Evolutionary conservation across 2,797 vertebrate genomes (phyloP).

Genomic region (Ambastaia sidthimunki): DNA sequence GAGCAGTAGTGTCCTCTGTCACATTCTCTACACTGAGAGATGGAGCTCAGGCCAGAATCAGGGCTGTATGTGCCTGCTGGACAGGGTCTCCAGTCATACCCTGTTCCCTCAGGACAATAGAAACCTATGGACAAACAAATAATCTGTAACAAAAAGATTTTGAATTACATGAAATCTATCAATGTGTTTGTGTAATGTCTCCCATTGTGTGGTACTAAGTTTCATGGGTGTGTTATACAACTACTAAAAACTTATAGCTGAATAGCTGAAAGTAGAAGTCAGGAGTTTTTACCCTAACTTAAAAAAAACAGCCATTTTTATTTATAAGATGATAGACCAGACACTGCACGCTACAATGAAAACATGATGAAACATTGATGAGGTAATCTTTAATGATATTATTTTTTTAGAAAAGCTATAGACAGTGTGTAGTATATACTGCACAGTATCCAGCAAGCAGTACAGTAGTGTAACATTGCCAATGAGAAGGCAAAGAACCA

Average conservation of each 20-base stretch:
- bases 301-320: too few species aligned
- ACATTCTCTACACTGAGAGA: constrained; percentile 78
- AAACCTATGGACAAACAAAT: constrained; percentile 77
- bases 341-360: too few species aligned
- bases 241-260: too few species aligned
- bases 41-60: constrained; percentile 70
- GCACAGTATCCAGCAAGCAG: constrained; percentile 8
- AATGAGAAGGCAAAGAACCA: constrained; percentile 60
- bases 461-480: constrained; percentile 22
- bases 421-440: background rate
- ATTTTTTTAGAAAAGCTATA: background rate
- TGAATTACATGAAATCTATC: constrained; percentile 2
- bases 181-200: background rate
- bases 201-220: constrained; percentile 37
- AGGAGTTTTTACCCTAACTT: too few species aligned
- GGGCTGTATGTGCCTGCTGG: constrained; percentile 82
- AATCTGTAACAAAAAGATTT: background rate
- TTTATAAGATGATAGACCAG: too few species aligned
- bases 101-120: constrained; percentile 84
- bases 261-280: background rate
- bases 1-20: constrained; percentile 84
- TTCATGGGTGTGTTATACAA: background rate
- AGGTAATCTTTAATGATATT: background rate
- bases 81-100: constrained; percentile 79
- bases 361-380: too few species aligned